Evolutionary conservation across 2,797 vertebrate genomes (phyloP).

Genomic region (Phalloptychus januarius): DNA sequence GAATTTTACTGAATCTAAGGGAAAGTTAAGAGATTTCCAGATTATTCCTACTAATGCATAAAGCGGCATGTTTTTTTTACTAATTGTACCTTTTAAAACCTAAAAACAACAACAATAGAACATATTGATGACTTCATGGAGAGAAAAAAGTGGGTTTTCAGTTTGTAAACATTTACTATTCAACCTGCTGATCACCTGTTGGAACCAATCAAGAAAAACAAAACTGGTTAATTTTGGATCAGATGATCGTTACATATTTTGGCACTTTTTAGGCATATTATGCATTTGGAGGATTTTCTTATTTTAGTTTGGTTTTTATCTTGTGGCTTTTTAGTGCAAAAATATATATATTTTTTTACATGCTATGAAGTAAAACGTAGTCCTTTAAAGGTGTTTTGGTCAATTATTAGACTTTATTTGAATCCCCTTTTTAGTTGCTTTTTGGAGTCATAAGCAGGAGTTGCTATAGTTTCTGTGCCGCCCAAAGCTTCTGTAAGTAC

Average conservation of each 20-base stretch:
- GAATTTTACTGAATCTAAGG: neutral
- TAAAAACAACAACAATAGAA: neutral
- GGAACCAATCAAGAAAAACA: neutral
- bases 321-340: neutral
- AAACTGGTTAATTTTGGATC: neutral
- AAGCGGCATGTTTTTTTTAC: neutral
- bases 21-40: neutral
- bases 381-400: neutral
- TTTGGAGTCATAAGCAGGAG: neutral
- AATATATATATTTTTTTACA: neutral
- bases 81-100: neutral
- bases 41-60: neutral
- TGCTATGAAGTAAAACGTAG: neutral
- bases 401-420: neutral
- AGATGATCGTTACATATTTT: neutral
- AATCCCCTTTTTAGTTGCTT: neutral
- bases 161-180: neutral
- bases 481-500: slow-evolving; percentile 22
- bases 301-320: neutral
- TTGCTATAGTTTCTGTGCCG: slow-evolving; percentile 19
- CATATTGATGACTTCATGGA: neutral
- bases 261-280: neutral
- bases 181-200: neutral
- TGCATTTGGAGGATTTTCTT: neutral
- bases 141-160: neutral